Evolutionary conservation across 1,140 invertebrate species (phyloP), one percentile per base, ranked within the genome.

Genomic region (Pachypsylla venusta): DNA sequence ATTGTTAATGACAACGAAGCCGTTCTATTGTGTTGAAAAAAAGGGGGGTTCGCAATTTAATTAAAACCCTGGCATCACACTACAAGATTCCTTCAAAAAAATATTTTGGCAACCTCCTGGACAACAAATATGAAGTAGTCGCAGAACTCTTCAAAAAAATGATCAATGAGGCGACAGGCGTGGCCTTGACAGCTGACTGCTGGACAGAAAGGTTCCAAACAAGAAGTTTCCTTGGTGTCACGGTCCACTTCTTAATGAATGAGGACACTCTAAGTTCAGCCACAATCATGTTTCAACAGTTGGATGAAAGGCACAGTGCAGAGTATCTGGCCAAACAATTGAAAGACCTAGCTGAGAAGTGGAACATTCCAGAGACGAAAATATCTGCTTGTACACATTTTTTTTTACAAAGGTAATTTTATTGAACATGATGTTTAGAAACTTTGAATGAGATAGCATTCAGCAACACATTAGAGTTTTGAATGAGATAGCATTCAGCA

Each of bases 381-480:
- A 63, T 75, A 16, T 59, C 68, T 19, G 68, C 67, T 57, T 66
- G 73, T 24, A 71, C 71, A 71, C n/a, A n/a, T n/a, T n/a, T n/a
- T n/a, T n/a, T n/a, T n/a, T n/a, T n/a, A n/a, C n/a, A n/a, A n/a
- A n/a, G n/a, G n/a, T n/a, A n/a, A n/a, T n/a, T n/a, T n/a, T n/a
- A n/a, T n/a, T n/a, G n/a, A n/a, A n/a, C n/a, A n/a, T n/a, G n/a
- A n/a, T n/a, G n/a, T n/a, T n/a, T n/a, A n/a, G n/a, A n/a, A n/a
- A n/a, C n/a, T n/a, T n/a, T n/a, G n/a, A n/a, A n/a, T n/a, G n/a
- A n/a, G n/a, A n/a, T n/a, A n/a, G n/a, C n/a, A n/a, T n/a, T n/a
- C n/a, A n/a, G n/a, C n/a, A n/a, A n/a, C n/a, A n/a, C n/a, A n/a
- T n/a, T n/a, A n/a, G n/a, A n/a, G n/a, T n/a, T n/a, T n/a, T n/a